Evolutionary conservation across 1,140 invertebrate genomes (phyloP).

Genomic region (Tenebrio molitor): DNA sequence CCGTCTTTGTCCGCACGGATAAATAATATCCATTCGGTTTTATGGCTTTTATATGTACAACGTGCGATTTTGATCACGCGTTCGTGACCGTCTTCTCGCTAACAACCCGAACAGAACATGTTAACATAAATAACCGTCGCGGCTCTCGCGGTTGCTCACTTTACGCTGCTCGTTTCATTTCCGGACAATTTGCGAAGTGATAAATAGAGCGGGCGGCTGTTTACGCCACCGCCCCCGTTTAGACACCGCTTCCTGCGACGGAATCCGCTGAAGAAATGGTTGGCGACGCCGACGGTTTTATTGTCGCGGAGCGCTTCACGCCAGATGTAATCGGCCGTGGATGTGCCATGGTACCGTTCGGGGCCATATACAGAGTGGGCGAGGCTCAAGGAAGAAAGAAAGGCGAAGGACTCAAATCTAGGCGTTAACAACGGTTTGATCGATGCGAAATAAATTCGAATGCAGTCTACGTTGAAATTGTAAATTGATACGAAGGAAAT

Average conservation of each 20-base stretch:
- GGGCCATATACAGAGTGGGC: too few relatives aligned
- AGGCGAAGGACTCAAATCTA: too few relatives aligned
- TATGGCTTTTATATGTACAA: conserved; percentile 13
- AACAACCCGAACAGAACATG: conserved; percentile 16
- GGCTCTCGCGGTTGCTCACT: not conserved
- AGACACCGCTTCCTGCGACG: not conserved
- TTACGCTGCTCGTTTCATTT: conserved; percentile 6
- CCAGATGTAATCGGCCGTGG: too few relatives aligned
- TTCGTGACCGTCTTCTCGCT: conserved; percentile 29
- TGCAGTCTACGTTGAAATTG: too few relatives aligned
- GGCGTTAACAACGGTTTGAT: too few relatives aligned
- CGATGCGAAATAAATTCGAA: too few relatives aligned
- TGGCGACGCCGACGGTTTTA: not conserved
- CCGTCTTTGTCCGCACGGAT: conserved; percentile 2
- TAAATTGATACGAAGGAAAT: too few relatives aligned
- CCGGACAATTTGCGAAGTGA: conserved; percentile 27
- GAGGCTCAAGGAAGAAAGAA: too few relatives aligned
- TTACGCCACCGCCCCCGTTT: not conserved
- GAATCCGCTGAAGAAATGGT: not conserved
- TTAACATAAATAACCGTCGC: conserved; percentile 25
- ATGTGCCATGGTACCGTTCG: too few relatives aligned
- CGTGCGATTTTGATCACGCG: conserved; percentile 25
- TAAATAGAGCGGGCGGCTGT: not conserved
- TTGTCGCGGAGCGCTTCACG: not conserved
- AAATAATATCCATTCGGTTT: conserved; percentile 9